Base-by-base conservation (phyloP, 2,797 vertebrate genomes). In the Neomorphus geoffroyi region DNA sequence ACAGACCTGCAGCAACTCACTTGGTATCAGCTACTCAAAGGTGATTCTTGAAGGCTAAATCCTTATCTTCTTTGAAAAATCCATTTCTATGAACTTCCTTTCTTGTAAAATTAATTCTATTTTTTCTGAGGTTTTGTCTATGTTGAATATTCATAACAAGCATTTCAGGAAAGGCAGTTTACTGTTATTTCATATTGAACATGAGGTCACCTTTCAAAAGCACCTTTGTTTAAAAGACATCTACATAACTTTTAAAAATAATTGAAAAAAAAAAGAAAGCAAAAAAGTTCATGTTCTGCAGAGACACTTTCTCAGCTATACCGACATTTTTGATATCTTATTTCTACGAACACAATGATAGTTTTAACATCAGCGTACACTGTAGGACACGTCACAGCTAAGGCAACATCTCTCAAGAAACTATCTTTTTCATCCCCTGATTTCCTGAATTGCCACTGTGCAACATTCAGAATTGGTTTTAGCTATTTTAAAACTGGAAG, bases 401-500 rank as follows among this genome's bases (percentile, higher is more conserved):
- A 60, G 27, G 30, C 15, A 81, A 0, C 16, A 67, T 32, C 94
- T 79, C 86, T 73, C 58, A 83, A 81, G 65, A 83, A 86, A 95
- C 7, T 18, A 9, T 35, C 48, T 46, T 53, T 56, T 78, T 57
- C 6, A 58, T 54, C 62, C 86, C 65, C 57, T 78, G 41, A 35
- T 51, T 74, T 77, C 50, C 58, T 0, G 0, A 26, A 73, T 88
- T 88, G 88, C 87, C 74, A 46, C 53, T 57, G 15, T 27, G 50
- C 67, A 46, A 64, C 19, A 22, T 30, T 50, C 58, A 60, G 66
- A 84, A 71, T 33, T 46, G n/a, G 19, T 14, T 83, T 94, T 78
- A 80, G 57, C 32, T 92, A 43, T 71, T 89, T 90, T 79, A 78
- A 78, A 92, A 75, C 46, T 58, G n/a, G 72, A 90, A 88, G 58